A percentile compares a stretch with the other conserved stretches of the same genome.
Evolutionary conservation across 2,888 invertebrate genomes (phyloP).

Genomic region (Cynaeus angustus): DNA sequence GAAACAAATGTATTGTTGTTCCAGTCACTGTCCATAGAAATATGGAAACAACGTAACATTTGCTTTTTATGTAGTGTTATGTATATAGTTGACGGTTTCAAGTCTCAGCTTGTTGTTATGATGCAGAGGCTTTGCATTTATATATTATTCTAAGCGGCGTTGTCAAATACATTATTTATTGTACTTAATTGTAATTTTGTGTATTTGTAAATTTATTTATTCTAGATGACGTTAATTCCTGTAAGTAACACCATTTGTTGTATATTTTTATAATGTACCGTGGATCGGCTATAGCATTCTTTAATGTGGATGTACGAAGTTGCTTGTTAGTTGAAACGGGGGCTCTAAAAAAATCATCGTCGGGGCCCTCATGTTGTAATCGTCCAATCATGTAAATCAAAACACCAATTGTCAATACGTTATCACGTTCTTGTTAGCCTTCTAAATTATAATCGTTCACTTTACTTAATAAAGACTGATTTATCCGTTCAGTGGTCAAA

Average conservation of each 20-base stretch:
- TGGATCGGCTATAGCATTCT: background rate
- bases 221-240: conserved; percentile 1
- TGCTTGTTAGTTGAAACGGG: background rate
- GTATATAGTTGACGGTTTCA: conserved; percentile 1
- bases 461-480: too few species aligned
- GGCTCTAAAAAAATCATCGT: too few species aligned
- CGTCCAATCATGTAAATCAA: too few species aligned
- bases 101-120: conserved; percentile 3
- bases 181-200: conserved; percentile 10
- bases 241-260: background rate
- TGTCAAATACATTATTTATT: background rate
- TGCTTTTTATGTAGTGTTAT: conserved; percentile 12
- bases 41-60: conserved; percentile 82
- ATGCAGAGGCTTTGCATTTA: conserved; percentile 5
- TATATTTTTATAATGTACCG: conserved; percentile 3
- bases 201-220: conserved; percentile 15
- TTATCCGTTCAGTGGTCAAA: too few species aligned
- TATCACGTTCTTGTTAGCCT: too few species aligned
- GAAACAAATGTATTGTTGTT: conserved; percentile 80
- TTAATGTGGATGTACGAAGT: background rate
- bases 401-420: too few species aligned
- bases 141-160: background rate
- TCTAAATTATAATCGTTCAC: too few species aligned
- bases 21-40: conserved; percentile 93
- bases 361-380: too few species aligned